phyloP scores from a whole-genome alignment of 2,797 vertebrate species.

The Pseudochirops cupreus region DNA sequence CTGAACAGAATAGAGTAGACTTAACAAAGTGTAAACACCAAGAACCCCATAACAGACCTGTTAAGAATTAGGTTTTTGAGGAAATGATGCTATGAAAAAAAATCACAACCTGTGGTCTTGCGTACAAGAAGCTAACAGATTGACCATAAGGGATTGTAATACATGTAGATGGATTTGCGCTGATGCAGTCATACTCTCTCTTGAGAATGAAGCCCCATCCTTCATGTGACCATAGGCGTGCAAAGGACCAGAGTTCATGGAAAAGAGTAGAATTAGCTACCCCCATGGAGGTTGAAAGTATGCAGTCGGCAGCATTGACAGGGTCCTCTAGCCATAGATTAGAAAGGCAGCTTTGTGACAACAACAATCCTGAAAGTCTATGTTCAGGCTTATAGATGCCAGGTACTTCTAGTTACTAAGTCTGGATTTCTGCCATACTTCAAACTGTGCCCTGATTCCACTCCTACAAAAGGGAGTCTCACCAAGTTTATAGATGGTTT shows the following conservation, averaged over 20 bases:
- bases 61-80: constrained; percentile 11
- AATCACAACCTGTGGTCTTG: background rate
- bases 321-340: background rate
- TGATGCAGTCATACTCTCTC: background rate
- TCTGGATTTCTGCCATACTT: background rate
- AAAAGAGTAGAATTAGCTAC: background rate
- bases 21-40: constrained; percentile 55
- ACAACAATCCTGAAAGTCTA: background rate
- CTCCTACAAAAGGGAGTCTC: background rate
- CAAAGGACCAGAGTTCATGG: background rate
- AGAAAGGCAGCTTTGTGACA: background rate
- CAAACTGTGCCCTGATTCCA: background rate
- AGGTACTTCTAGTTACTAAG: background rate
- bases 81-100: background rate
- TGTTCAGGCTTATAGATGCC: background rate
- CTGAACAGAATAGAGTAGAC: constrained; percentile 17
- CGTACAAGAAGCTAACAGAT: constrained; percentile 29
- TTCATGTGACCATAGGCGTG: background rate
- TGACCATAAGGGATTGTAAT: constrained; percentile 1
- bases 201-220: background rate
- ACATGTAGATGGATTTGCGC: constrained; percentile 4
- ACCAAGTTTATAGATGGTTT: background rate
- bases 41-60: constrained; percentile 17
- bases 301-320: background rate
- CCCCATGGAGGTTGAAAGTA: background rate